Base-by-base conservation (phyloP, 1,140 invertebrate genomes). In the Pissodes strobi region DNA sequence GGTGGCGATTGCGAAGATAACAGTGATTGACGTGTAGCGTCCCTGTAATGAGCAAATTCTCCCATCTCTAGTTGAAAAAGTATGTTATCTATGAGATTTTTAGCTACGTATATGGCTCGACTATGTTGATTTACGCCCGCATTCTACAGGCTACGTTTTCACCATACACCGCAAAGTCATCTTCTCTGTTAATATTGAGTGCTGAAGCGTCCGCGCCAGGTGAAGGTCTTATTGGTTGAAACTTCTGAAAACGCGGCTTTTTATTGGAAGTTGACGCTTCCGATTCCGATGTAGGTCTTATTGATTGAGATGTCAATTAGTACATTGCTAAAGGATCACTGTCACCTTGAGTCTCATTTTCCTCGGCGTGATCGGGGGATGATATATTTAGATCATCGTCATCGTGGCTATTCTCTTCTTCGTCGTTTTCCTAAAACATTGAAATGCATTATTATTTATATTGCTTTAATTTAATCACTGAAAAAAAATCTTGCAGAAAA, bases 161-260 rank as follows among this genome's bases (percentile, higher is more conserved):
- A 5, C 55, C 38, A 57, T 57, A 57, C 6, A 57, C 41, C 21
- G 55, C 41, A 43, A 57, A 57, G 41, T 27, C 41, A 57, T 57
- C 38, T 43, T 41, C 21, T 8, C n/a, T 23, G 43, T 57, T 57
- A 2, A 57, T 15, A 57, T 52, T 52, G n/a, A 6, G 8, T 43
- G 18, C 18, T 13, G 13, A 43, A 15, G n/a, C 39, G n/a, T 18
- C 39, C n/a, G 39, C 39, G 39, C 13, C 13, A 5, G 39, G n/a
- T 13, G 39, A 13, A 15, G 18, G 39, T 43, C 5, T 43, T 43
- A 43, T 43, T 13, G 39, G 13, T 13, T 43, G 39, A 18, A 13
- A 30, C 4, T 30, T 30, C 27, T 30, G 27, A 12, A 21, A n/a
- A n/a, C n/a, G n/a, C n/a, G n/a, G n/a, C n/a, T n/a, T n/a, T n/a